Percentiles rank a stretch among this genome's conserved stretches.
Conservation (phyloP, 2,113 vertebrate genomes). For the Alces alces region DNA sequence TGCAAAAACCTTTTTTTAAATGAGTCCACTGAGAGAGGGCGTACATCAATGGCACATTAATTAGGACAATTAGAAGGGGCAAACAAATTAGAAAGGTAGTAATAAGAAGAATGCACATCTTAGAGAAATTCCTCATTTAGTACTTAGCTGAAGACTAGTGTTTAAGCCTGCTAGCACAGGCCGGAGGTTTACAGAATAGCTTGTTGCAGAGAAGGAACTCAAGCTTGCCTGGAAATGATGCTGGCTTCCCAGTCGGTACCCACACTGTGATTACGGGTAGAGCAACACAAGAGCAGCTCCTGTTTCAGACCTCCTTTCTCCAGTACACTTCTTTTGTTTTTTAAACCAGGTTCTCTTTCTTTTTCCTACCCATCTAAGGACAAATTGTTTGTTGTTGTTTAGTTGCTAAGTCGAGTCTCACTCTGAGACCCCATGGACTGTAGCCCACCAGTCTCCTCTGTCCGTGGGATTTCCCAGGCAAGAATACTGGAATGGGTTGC, state of each 20-base stretch:
- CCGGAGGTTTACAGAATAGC: background rate
- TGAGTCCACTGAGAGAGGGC: background rate
- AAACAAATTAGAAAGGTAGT: background rate
- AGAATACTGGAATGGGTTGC: background rate
- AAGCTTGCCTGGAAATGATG: background rate
- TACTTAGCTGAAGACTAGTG: background rate
- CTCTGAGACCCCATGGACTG: background rate
- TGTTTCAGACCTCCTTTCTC: background rate
- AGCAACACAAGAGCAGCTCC: background rate
- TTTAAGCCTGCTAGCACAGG: background rate
- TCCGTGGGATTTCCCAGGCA: background rate
- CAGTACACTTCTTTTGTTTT: background rate
- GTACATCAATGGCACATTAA: background rate
- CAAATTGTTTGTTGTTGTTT: background rate
- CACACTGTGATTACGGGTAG: background rate
- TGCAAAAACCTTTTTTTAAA: background rate
- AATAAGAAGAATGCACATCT: background rate
- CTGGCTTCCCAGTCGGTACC: background rate
- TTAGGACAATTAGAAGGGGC: background rate
- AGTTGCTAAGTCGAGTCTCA: background rate
- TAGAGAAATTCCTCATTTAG: background rate
- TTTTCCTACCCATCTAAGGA: background rate
- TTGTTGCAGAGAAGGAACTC: background rate
- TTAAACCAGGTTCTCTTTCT: background rate
- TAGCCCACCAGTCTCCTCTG: background rate